Percentiles rank a stretch among this genome's conserved stretches.
Conservation (phyloP, 2,113 vertebrate genomes). For the Entosphenus tridentatus region DNA sequence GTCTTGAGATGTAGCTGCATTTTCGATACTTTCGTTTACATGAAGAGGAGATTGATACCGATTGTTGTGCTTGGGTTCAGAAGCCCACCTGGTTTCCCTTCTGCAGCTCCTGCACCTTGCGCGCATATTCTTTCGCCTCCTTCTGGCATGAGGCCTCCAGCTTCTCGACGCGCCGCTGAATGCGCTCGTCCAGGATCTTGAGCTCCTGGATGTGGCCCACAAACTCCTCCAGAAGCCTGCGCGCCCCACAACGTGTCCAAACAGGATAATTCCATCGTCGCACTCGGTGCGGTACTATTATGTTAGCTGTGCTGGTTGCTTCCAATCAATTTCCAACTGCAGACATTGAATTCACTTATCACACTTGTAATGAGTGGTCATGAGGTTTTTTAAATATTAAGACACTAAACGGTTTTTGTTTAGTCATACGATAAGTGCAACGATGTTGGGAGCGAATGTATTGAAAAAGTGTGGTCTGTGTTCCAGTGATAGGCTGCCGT, state of each 20-base stretch:
- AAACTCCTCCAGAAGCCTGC: constrained; percentile 81
- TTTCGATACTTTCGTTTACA: not conserved
- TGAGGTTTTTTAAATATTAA: too few relatives aligned
- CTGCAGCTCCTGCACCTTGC: constrained; percentile 88
- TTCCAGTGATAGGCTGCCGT: too few relatives aligned
- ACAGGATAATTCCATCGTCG: too few relatives aligned
- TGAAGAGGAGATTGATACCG: not conserved
- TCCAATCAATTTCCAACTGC: too few relatives aligned
- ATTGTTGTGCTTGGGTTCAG: not conserved
- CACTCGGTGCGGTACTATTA: too few relatives aligned
- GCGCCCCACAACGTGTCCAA: constrained; percentile 8
- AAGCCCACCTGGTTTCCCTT: constrained; percentile 78
- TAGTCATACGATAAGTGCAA: too few relatives aligned
- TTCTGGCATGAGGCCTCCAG: constrained; percentile 89
- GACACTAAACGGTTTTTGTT: too few relatives aligned
- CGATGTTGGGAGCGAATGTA: too few relatives aligned
- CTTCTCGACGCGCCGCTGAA: constrained; percentile 86
- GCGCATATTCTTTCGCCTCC: constrained; percentile 93
- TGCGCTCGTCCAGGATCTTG: constrained; percentile 82
- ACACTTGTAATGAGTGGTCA: too few relatives aligned
- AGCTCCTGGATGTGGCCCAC: constrained; percentile 89
- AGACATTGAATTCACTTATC: too few relatives aligned
- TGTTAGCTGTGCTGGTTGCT: too few relatives aligned
- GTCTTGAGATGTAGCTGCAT: not conserved
- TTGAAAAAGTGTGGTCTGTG: too few relatives aligned